phyloP scores from a whole-genome alignment of 2,797 vertebrate species.

The Pipistrellus pipistrellus region DNA sequence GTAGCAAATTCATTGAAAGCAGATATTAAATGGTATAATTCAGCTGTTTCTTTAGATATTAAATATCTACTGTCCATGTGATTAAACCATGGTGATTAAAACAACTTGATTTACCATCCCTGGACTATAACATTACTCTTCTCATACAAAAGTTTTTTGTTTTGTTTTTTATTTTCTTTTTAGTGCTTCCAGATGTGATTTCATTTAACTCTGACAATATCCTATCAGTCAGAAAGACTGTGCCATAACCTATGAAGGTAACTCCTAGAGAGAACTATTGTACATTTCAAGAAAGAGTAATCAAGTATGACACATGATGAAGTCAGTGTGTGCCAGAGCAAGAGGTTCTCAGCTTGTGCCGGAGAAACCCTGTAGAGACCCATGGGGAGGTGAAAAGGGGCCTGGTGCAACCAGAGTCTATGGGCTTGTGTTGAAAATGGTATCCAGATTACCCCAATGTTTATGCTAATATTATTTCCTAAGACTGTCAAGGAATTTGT shows the following conservation, averaged over 20 bases:
- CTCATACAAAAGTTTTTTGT: neutral
- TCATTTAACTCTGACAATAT: neutral
- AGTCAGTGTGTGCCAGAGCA: neutral
- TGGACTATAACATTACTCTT: neutral
- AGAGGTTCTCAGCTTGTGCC: neutral
- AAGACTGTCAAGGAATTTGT: neutral
- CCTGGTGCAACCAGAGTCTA: neutral
- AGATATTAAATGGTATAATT: neutral
- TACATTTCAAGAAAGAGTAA: neutral
- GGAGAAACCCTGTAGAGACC: neutral
- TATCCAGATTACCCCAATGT: neutral
- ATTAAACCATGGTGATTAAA: neutral
- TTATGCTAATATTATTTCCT: neutral
- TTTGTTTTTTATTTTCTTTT: neutral
- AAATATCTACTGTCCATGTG: neutral
- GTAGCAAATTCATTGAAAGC: constrained; percentile 1
- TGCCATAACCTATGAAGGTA: neutral
- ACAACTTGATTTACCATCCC: neutral
- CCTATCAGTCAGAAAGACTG: neutral
- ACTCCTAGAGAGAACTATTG: neutral
- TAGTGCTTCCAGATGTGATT: neutral
- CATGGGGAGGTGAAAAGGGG: fast-evolving
- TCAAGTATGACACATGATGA: neutral
- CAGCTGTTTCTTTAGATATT: neutral
- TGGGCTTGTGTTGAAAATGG: neutral